phyloP scores from a whole-genome alignment of 2,797 vertebrate genomes.

The Australoheros facetus region DNA sequence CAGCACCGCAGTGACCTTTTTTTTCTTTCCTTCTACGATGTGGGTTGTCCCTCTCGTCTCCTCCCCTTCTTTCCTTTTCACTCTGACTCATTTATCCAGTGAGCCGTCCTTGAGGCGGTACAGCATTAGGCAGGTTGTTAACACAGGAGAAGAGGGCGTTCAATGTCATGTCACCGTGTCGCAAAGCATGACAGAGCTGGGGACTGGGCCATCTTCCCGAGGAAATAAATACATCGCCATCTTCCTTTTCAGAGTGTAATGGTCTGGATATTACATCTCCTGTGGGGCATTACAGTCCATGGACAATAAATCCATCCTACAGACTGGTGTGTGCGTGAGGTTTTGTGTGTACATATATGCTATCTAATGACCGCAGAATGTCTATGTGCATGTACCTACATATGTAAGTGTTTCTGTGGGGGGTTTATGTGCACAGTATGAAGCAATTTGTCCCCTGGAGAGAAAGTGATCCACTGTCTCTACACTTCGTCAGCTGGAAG shows the following conservation, averaged over 20 bases:
- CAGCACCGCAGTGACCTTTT: slow-evolving; percentile 47
- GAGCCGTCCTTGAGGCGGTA: slow-evolving; percentile 72
- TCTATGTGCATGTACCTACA: slow-evolving; percentile 32
- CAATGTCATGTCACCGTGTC: slow-evolving; percentile 79
- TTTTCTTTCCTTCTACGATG: neutral
- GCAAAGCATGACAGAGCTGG: slow-evolving; percentile 64
- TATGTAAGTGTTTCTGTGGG: slow-evolving; percentile 32
- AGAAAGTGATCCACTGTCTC: slow-evolving; percentile 60
- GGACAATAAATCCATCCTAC: slow-evolving; percentile 75
- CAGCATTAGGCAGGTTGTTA: slow-evolving; percentile 68
- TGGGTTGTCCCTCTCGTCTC: slow-evolving; percentile 21
- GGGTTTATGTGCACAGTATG: slow-evolving; percentile 48
- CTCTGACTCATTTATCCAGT: slow-evolving; percentile 60
- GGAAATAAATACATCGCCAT: slow-evolving; percentile 78
- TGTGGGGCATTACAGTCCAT: slow-evolving; percentile 70
- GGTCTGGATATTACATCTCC: slow-evolving; percentile 80
- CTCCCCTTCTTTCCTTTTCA: slow-evolving; percentile 35
- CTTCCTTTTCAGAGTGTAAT: slow-evolving; percentile 74
- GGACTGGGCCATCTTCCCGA: slow-evolving; percentile 52
- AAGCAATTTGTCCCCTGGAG: slow-evolving; percentile 71
- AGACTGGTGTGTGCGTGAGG: slow-evolving; percentile 1
- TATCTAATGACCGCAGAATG: slow-evolving; percentile 38
- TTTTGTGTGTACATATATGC: slow-evolving; percentile 7
- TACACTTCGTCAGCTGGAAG: slow-evolving; percentile 87
- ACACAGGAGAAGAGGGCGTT: slow-evolving; percentile 70